These are phyloP conservation scores for Thereva nobilitata DNA, from an alignment of 2,888 invertebrate species.

Conservation along the genomic window DNA sequence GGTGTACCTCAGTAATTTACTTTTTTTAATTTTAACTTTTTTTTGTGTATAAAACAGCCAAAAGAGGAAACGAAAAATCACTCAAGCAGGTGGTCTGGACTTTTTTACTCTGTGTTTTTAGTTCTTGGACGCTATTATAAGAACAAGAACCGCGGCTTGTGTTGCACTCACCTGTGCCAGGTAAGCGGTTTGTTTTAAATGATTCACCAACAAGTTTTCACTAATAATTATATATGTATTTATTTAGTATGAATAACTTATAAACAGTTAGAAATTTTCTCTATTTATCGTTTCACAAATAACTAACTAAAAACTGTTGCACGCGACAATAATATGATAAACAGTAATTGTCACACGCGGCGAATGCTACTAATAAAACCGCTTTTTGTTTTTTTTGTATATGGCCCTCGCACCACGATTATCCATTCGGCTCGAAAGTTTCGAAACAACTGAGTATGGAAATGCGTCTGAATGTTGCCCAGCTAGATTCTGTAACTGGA, in stretches of 20 bases:
- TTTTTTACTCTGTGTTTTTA: slow-evolving; percentile 19
- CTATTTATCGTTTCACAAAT: too few relatives aligned
- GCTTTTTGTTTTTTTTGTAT: background rate
- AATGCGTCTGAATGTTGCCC: background rate
- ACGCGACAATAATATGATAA: too few relatives aligned
- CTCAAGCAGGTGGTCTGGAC: slow-evolving; percentile 30
- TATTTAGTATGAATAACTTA: too few relatives aligned
- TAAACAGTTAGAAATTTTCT: too few relatives aligned
- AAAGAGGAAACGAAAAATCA: slow-evolving; percentile 11
- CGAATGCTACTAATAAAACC: background rate
- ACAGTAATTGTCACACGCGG: too few relatives aligned
- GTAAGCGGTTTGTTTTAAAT: slow-evolving; percentile 1
- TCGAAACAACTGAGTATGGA: slow-evolving; percentile 19
- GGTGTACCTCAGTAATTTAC: slow-evolving; percentile 6
- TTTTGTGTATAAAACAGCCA: slow-evolving; percentile 2
- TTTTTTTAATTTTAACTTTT: slow-evolving; percentile 14
- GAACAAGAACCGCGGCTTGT: slow-evolving; percentile 6
- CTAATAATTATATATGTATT: too few relatives aligned
- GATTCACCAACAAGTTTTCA: too few relatives aligned
- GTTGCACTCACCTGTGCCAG: slow-evolving; percentile 20
- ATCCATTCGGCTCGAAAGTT: slow-evolving; percentile 9
- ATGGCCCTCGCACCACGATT: background rate
- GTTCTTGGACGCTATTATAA: slow-evolving; percentile 10
- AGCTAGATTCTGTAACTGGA: too few relatives aligned
- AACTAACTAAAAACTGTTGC: too few relatives aligned